phyloP scores from a whole-genome alignment of 2,113 vertebrate species.

The Anoplopoma fimbria region DNA sequence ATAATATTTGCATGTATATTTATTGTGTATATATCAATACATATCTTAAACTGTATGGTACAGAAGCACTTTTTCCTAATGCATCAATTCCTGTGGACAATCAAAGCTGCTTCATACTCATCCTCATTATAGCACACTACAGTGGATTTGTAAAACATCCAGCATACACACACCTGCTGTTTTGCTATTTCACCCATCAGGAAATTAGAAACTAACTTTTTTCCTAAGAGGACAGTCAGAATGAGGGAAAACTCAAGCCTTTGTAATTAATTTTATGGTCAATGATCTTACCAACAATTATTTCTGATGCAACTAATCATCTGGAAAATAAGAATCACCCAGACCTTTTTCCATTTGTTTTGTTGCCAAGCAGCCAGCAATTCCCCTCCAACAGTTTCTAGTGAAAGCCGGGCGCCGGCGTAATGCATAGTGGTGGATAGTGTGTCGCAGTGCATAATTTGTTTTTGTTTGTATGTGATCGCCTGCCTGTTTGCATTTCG shows the following conservation, averaged over 20 bases:
- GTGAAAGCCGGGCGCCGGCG: slow-evolving; percentile 49
- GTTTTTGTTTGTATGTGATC: slow-evolving; percentile 71
- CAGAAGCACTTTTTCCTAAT: neutral
- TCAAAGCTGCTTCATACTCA: neutral
- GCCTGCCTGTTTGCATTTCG: slow-evolving; percentile 61
- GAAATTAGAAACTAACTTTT: slow-evolving; percentile 60
- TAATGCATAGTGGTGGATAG: slow-evolving; percentile 61
- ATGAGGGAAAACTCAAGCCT: slow-evolving; percentile 51
- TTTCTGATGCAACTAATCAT: slow-evolving; percentile 79
- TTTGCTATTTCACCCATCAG: slow-evolving; percentile 52
- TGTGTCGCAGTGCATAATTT: slow-evolving; percentile 65
- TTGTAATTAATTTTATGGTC: slow-evolving; percentile 81
- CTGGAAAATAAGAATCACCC: slow-evolving; percentile 78
- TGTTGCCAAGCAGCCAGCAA: slow-evolving; percentile 76
- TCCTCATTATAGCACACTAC: neutral
- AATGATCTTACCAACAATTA: slow-evolving; percentile 78
- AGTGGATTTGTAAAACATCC: slow-evolving; percentile 16
- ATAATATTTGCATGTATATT: neutral
- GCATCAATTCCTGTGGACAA: neutral
- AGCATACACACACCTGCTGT: slow-evolving; percentile 28
- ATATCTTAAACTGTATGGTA: neutral
- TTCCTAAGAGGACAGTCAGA: slow-evolving; percentile 46
- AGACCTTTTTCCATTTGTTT: slow-evolving; percentile 73
- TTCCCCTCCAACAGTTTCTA: slow-evolving; percentile 61
- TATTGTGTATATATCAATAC: neutral